A percentile compares a stretch with the other conserved stretches of the same genome.
Evolutionary conservation across 2,888 invertebrate genomes (phyloP).

Genomic region (Philaethria dido): DNA sequence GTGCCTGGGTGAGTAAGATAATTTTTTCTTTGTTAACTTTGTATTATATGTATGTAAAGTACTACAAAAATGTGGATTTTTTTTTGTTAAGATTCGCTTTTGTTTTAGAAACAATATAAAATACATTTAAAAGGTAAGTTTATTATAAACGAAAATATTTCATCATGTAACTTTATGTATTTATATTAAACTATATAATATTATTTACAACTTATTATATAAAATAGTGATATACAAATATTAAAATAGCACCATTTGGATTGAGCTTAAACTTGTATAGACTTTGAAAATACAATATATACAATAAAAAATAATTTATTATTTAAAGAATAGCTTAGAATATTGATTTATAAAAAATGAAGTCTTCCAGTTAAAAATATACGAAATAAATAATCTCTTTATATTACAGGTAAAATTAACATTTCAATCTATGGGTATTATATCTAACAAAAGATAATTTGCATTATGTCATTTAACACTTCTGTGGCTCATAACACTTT

Average conservation of each 20-base stretch:
- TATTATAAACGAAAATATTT: conserved; percentile 3
- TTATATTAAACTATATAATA: conserved; percentile 18
- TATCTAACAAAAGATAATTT: neutral
- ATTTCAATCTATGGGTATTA: neutral
- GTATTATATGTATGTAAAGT: too few relatives aligned
- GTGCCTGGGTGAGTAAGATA: conserved; percentile 91
- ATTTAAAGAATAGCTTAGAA: neutral
- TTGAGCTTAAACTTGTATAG: conserved; percentile 52
- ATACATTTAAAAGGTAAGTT: neutral
- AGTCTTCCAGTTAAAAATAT: neutral
- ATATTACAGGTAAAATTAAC: neutral
- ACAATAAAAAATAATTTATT: conserved; percentile 3
- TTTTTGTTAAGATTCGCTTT: neutral
- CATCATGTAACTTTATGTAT: neutral
- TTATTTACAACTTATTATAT: conserved; percentile 35
- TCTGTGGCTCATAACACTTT: neutral
- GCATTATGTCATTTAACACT: conserved; percentile 1
- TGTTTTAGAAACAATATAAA: neutral
- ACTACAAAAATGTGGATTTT: neutral
- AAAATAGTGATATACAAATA: conserved; percentile 10
- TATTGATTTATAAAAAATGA: neutral
- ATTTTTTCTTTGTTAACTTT: neutral
- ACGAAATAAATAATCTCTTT: neutral
- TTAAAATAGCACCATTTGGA: conserved; percentile 67
- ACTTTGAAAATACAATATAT: conserved; percentile 21